Evolutionary conservation across 64 coral and sea anemone genomes (phyloP).

Genomic region (Hydrozoanthus tunicans): DNA sequence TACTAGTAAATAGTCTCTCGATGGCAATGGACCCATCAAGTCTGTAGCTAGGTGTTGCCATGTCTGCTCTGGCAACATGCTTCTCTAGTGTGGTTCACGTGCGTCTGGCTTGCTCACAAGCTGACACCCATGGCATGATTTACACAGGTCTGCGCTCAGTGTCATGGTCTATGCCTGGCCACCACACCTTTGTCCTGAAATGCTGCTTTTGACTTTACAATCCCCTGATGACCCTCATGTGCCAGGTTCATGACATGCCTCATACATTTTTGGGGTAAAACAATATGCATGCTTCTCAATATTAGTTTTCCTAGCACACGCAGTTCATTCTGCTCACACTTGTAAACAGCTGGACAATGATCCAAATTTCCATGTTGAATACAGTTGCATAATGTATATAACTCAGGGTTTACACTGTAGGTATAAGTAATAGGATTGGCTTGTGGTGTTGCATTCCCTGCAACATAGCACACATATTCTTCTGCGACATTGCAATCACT

Average conservation of each 20-base stretch:
- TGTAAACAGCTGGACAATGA: neutral
- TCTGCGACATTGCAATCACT: conserved; percentile 43
- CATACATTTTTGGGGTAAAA: neutral
- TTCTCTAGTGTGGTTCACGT: conserved; percentile 23
- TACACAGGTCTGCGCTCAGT: conserved; percentile 9
- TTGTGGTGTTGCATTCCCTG: conserved; percentile 40
- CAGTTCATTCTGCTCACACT: conserved; percentile 4
- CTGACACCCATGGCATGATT: conserved; percentile 43
- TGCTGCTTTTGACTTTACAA: conserved; percentile 25
- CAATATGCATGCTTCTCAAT: neutral
- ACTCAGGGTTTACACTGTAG: conserved; percentile 25
- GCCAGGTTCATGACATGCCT: neutral
- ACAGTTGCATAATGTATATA: conserved; percentile 17
- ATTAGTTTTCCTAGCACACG: conserved; percentile 6
- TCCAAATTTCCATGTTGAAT: conserved; percentile 19
- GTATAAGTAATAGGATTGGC: conserved; percentile 6
- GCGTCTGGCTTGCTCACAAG: conserved; percentile 27
- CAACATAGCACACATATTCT: conserved; percentile 30
- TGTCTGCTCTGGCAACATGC: conserved; percentile 15
- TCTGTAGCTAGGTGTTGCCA: conserved; percentile 47
- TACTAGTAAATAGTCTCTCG: conserved; percentile 10
- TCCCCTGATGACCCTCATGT: conserved; percentile 5
- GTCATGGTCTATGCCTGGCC: conserved; percentile 41
- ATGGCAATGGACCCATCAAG: conserved; percentile 25
- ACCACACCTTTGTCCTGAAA: conserved; percentile 24